Evolutionary conservation across 1,140 invertebrate species (phyloP).

Genomic region (Portunus trituberculatus): DNA sequence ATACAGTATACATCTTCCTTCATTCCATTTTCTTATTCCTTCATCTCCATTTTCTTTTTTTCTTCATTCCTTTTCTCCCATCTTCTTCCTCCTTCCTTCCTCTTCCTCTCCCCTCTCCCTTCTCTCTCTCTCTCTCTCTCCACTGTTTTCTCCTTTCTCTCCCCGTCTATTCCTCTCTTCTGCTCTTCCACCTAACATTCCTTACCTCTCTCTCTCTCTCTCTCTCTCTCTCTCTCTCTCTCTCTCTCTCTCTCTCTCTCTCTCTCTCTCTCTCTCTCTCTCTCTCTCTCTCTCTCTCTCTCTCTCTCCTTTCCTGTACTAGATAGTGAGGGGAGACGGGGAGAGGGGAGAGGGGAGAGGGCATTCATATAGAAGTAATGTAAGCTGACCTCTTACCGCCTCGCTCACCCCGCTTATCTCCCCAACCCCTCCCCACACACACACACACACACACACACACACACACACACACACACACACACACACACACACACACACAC

Average conservation of each 20-base stretch:
- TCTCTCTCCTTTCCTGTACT: too few relatives aligned
- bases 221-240: too few relatives aligned
- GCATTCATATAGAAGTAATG: too few relatives aligned
- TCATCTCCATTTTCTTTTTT: not conserved
- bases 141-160: not conserved
- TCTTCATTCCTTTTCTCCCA: not conserved
- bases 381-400: not conserved
- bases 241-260: too few relatives aligned
- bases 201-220: too few relatives aligned
- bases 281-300: too few relatives aligned
- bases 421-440: not conserved
- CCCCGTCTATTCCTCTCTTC: not conserved
- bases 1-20: not conserved
- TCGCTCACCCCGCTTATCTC: not conserved
- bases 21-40: not conserved
- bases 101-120: not conserved
- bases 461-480: not conserved
- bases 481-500: slow-evolving; percentile 1
- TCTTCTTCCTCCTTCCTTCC: not conserved
- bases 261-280: too few relatives aligned
- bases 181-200: too few relatives aligned
- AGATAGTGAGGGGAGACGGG: too few relatives aligned
- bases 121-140: not conserved
- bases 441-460: slow-evolving; percentile 1
- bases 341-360: too few relatives aligned